phyloP scores from a whole-genome alignment of 2,888 invertebrate species.

The Pachymerium ferrugineum region DNA sequence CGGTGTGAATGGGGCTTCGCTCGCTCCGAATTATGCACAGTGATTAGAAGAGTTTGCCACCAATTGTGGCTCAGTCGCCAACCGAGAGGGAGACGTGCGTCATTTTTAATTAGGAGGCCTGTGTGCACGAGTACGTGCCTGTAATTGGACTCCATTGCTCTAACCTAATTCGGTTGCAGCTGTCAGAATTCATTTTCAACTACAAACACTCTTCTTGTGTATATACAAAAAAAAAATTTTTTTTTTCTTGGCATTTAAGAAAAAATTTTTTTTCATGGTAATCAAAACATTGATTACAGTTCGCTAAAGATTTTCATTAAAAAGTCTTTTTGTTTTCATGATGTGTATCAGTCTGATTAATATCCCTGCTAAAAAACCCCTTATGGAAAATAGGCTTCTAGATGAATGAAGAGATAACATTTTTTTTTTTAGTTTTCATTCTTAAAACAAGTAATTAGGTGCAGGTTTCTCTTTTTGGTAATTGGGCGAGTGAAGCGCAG shows the following conservation, averaged over 20 bases:
- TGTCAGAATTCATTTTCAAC: constrained; percentile 9
- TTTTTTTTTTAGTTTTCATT: no score
- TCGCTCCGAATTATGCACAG: constrained; percentile 24
- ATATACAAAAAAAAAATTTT: neutral
- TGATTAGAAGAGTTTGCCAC: constrained; percentile 23
- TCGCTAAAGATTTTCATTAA: no score
- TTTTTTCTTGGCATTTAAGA: neutral
- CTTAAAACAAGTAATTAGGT: no score
- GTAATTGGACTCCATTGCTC: constrained; percentile 8
- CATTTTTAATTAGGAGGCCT: constrained; percentile 27
- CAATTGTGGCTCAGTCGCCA: neutral
- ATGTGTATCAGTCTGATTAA: no score
- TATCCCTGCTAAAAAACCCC: no score
- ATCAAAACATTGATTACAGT: no score
- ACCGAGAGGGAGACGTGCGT: constrained; percentile 19
- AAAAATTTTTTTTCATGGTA: no score
- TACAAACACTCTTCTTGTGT: neutral
- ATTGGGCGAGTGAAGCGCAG: no score
- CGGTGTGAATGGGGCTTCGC: constrained; percentile 4
- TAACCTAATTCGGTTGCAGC: constrained; percentile 4
- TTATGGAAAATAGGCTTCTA: no score
- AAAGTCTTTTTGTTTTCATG: no score
- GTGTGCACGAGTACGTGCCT: neutral
- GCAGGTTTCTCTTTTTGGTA: no score
- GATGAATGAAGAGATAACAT: no score